A percentile compares a stretch with the other conserved stretches of the same genome.
phyloP scores from a whole-genome alignment of 2,888 invertebrate species.

The Glaucopsyche alexis region DNA sequence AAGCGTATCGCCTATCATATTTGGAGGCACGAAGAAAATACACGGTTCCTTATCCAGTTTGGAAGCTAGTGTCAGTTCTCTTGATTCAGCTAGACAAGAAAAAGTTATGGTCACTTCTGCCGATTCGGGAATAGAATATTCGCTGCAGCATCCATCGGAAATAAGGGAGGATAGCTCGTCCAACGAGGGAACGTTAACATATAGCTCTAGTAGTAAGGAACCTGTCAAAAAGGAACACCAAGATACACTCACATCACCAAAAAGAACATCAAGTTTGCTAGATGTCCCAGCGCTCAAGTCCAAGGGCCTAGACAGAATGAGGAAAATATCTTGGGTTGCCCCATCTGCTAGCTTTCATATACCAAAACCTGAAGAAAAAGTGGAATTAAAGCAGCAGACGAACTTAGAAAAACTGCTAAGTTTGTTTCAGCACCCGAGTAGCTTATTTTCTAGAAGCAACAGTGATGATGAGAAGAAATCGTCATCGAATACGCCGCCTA shows the following conservation, averaged over 20 bases:
- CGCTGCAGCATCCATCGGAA: conserved; percentile 64
- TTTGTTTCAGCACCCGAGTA: conserved; percentile 82
- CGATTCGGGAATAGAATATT: conserved; percentile 74
- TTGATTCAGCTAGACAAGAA: conserved; percentile 68
- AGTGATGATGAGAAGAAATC: conserved; percentile 69
- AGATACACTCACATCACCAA: conserved; percentile 63
- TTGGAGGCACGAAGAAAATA: conserved; percentile 64
- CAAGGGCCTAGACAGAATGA: conserved; percentile 66
- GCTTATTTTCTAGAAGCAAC: conserved; percentile 76
- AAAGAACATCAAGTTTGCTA: conserved; percentile 64
- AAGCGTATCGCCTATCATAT: conserved; percentile 71
- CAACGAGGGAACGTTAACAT: conserved; percentile 75
- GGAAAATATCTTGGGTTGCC: conserved; percentile 82
- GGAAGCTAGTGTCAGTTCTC: conserved; percentile 73
- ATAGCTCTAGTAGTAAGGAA: conserved; percentile 67
- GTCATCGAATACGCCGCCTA: conserved; percentile 64
- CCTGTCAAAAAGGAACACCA: conserved; percentile 54
- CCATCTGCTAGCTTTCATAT: conserved; percentile 69
- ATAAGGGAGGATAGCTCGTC: conserved; percentile 68
- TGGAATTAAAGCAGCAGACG: conserved; percentile 70
- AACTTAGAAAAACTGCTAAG: conserved; percentile 83
- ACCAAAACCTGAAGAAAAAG: conserved; percentile 61
- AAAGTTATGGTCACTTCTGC: conserved; percentile 70
- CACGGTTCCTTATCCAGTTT: conserved; percentile 73
- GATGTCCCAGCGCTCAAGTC: conserved; percentile 71